Percentiles rank a stretch among this genome's conserved stretches.
Conservation (phyloP, 92 coral and sea anemone species). For the Bergia puertoricense region DNA sequence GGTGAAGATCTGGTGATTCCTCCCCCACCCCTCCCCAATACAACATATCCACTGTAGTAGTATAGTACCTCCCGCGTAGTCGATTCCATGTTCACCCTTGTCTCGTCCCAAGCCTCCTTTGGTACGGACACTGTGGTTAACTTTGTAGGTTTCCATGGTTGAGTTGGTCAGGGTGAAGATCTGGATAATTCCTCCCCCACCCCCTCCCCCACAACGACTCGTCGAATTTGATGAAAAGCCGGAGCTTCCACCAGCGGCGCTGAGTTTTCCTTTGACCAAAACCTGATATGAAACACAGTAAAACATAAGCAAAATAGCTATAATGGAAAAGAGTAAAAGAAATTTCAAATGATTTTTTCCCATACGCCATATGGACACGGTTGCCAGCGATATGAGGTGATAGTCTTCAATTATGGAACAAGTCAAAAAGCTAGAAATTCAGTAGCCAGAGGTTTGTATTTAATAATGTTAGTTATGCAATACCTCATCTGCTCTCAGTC, state of each 20-base stretch:
- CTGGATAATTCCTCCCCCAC: slow-evolving; percentile 44
- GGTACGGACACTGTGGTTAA: slow-evolving; percentile 1
- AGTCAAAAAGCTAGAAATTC: too few species aligned
- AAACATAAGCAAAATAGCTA: neutral
- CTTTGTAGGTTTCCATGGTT: slow-evolving; percentile 1
- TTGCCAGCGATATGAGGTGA: too few species aligned
- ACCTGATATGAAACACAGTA: neutral
- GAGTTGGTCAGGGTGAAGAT: slow-evolving; percentile 22
- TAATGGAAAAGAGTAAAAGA: neutral
- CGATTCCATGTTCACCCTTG: slow-evolving; percentile 24
- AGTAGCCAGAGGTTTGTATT: too few species aligned
- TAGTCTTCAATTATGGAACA: too few species aligned
- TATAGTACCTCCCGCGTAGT: slow-evolving; percentile 31
- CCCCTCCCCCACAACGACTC: slow-evolving; percentile 38
- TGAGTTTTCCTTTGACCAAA: slow-evolving; percentile 5
- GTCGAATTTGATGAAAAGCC: slow-evolving; percentile 29
- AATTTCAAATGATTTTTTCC: too few species aligned
- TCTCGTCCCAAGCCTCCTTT: slow-evolving; percentile 43
- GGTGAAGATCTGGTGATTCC: too few species aligned
- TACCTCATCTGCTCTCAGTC: slow-evolving; percentile 23
- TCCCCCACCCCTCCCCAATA: too few species aligned
- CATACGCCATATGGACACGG: too few species aligned
- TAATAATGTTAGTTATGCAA: too few species aligned
- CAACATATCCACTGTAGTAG: too few species aligned
- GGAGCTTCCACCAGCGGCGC: slow-evolving; percentile 25